phyloP scores from a whole-genome alignment of 2,888 invertebrate species.

The Lydus trimaculatus region DNA sequence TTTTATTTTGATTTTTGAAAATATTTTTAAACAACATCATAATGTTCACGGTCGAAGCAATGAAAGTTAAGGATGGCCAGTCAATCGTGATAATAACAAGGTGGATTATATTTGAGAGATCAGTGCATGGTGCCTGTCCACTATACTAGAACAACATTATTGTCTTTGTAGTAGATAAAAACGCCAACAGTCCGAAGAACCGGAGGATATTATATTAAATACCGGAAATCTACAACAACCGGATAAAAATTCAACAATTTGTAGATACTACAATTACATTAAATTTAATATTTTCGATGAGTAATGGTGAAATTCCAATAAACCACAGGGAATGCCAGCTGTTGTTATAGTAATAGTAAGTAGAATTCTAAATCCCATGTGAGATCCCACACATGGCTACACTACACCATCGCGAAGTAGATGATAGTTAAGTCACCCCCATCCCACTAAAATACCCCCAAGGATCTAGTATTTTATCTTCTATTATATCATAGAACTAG shows the following conservation, averaged over 20 bases:
- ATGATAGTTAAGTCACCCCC: slow-evolving; percentile 33
- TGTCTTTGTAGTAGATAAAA: neutral
- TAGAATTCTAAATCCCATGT: slow-evolving; percentile 20
- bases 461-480: slow-evolving; percentile 29
- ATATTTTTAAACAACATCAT: neutral
- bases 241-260: slow-evolving; percentile 16
- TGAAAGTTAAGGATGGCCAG: slow-evolving; percentile 34
- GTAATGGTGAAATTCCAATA: neutral
- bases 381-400: slow-evolving; percentile 23
- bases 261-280: neutral
- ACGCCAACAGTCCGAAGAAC: slow-evolving; percentile 36
- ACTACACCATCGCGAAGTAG: slow-evolving; percentile 18
- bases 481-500: slow-evolving; percentile 24
- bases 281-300: neutral
- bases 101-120: slow-evolving; percentile 23
- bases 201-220: slow-evolving; percentile 28
- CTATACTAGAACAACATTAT: neutral
- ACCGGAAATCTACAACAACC: slow-evolving; percentile 29
- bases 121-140: slow-evolving; percentile 16
- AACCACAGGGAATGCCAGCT: slow-evolving; percentile 30
- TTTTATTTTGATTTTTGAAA: neutral
- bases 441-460: slow-evolving; percentile 40
- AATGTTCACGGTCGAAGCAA: slow-evolving; percentile 21
- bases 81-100: slow-evolving; percentile 38
- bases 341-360: slow-evolving; percentile 10